Evolutionary conservation across 2,888 invertebrate genomes (phyloP).

Genomic region (Ceriagrion tenellum): DNA sequence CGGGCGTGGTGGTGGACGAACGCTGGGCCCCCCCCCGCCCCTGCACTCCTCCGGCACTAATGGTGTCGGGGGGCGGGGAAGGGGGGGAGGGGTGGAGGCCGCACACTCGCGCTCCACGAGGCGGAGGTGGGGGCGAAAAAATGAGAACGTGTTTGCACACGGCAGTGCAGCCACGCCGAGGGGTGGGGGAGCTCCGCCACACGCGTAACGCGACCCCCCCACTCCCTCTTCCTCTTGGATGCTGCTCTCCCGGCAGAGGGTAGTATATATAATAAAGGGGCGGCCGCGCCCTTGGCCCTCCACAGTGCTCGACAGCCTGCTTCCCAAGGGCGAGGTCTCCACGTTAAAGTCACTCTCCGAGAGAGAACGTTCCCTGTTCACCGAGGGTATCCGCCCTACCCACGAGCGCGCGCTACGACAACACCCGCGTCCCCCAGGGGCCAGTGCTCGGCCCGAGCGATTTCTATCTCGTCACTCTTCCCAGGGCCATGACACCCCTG

Average conservation of each 20-base stretch:
- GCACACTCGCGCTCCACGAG: too few species aligned
- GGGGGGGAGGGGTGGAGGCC: too few species aligned
- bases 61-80: neutral
- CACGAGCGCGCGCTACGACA: too few species aligned
- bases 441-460: neutral
- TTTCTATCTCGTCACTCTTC: neutral
- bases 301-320: neutral
- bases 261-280: neutral
- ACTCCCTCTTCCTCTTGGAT: neutral
- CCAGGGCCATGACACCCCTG: neutral
- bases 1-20: neutral
- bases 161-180: too few species aligned
- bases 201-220: neutral
- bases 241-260: neutral
- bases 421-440: neutral
- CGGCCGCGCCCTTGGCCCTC: constrained; percentile 9
- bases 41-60: neutral
- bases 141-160: neutral
- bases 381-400: too few species aligned
- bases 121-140: neutral
- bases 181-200: too few species aligned
- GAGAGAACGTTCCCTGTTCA: neutral
- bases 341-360: neutral
- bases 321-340: neutral
- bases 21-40: too few species aligned